Evolutionary conservation across 2,113 vertebrate species (phyloP), one percentile per base, ranked within the genome.

Genomic region (Carassius gibelio): DNA sequence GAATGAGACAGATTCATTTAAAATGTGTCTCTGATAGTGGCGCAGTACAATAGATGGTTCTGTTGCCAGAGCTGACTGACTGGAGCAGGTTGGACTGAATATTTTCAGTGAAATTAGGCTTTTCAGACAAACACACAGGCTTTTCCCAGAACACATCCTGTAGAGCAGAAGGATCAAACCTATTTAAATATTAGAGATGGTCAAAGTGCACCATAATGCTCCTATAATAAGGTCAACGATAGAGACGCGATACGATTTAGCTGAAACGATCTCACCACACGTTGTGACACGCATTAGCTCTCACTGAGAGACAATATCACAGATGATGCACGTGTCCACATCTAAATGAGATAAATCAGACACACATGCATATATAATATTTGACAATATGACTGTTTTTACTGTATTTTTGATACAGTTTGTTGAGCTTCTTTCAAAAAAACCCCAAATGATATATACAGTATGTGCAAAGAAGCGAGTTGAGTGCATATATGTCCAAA

Each of bases 141-240:
- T 62, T 80, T 48, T 64, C 59, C 13, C 14, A 66, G 42, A 42
- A 42, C 42, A 42, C 42, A 42, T 42, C 42, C 42, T 42, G 42
- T 42, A 42, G 42, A 77, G 26, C 48, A 76, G 13, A 55, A 57
- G 52, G 26, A 61, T 42, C 10, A 61, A 23, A 79, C 55, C 52
- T 59, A 59, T 77, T 57, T 6, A 79, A 23, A 38, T 61, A 79
- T 79, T 79, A 42, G 57, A 45, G 57, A 59, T 52, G 34, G 69
- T 61, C n/a, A 45, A 57, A 61, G 55, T 75, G 69, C 52, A 83
- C 82, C 36, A 62, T 30, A 48, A 75, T 62, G 38, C 48, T 83
- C 23, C 13, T 38, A 83, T 74, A 19, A 61, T 75, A 74, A 36
- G 21, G 52, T 55, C n/a, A 8, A 42, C 4, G 59, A 64, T 48